phyloP scores from a whole-genome alignment of 1,140 invertebrate species.

The Oreohelix idahoensis region DNA sequence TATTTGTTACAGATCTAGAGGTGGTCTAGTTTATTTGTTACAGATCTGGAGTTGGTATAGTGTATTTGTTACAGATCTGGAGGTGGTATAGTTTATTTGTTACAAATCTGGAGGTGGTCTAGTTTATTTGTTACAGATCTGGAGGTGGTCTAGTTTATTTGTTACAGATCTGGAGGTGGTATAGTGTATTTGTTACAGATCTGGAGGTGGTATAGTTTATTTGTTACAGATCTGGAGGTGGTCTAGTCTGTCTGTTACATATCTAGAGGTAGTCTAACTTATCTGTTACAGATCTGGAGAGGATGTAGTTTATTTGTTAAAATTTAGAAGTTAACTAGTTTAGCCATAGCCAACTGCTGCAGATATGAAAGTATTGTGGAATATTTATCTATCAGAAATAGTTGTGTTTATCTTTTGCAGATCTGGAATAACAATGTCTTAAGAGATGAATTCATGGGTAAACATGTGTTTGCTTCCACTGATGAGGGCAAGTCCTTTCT shows the following conservation, averaged over 20 bases:
- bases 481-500: constrained; percentile 62
- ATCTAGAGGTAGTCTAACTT: too few relatives aligned
- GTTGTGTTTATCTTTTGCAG: constrained; percentile 47
- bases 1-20: constrained; percentile 68
- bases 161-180: constrained; percentile 71
- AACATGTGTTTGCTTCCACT: constrained; percentile 62
- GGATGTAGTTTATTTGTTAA: too few relatives aligned
- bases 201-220: too few relatives aligned
- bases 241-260: too few relatives aligned
- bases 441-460: constrained; percentile 68
- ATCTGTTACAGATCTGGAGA: too few relatives aligned
- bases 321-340: too few relatives aligned
- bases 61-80: constrained; percentile 65
- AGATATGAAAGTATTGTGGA: too few relatives aligned
- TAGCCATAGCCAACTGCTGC: too few relatives aligned
- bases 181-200: too few relatives aligned
- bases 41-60: constrained; percentile 72
- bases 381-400: not conserved
- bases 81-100: constrained; percentile 46
- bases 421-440: constrained; percentile 71
- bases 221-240: constrained; percentile 70
- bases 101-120: constrained; percentile 72
- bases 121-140: constrained; percentile 60
- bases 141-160: constrained; percentile 58
- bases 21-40: constrained; percentile 29